Base-by-base conservation (phyloP, 1,140 invertebrate species). In the Laupala kohalensis region DNA sequence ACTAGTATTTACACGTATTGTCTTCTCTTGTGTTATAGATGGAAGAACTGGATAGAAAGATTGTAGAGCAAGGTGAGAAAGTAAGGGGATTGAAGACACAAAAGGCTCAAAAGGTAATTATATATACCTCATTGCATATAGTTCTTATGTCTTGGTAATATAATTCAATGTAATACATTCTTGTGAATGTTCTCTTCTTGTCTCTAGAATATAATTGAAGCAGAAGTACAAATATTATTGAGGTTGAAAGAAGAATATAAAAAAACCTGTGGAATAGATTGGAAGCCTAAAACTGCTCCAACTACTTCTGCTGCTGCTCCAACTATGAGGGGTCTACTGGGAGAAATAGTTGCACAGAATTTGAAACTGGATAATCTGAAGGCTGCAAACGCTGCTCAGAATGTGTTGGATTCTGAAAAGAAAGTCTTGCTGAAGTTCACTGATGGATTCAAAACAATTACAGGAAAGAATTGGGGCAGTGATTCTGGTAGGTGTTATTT, bases 201-300 rank as follows among this genome's bases (percentile, higher is more conserved):
- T 0, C 19, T 53, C 9, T 4, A 86, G 84, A 83, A 83, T 5
- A 77, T 82, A 23, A 83, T 93, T 69, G 88, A 92, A 75, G 82
- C 80, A 15, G 90, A 87, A 76, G 91, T 95, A n/a, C 86, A 91
- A 79, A 81, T 82, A 69, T 81, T 96, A 29, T 80, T 95, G 71
- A 80, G 83, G 25, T 80, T 97, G 4, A 97, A 97, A 81, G 83
- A 81, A 1, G 85, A 92, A 70, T 97, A 91, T 78, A 95, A 95
- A 82, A 81, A 84, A 65, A 76, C 85, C 25, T 90, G 90, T 5
- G 91, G 90, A 5, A 82, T 84, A 64, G 90, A 92, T 25, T 84
- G 81, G 81, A 82, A 80, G 62, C 79, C 75, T 67, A 69, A 53
- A 24, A 53, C 25, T 9, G 72, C 63, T 4, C 6, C 71, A 26